phyloP scores from a whole-genome alignment of 2,888 invertebrate species.

The Cryptocephalus primarius region DNA sequence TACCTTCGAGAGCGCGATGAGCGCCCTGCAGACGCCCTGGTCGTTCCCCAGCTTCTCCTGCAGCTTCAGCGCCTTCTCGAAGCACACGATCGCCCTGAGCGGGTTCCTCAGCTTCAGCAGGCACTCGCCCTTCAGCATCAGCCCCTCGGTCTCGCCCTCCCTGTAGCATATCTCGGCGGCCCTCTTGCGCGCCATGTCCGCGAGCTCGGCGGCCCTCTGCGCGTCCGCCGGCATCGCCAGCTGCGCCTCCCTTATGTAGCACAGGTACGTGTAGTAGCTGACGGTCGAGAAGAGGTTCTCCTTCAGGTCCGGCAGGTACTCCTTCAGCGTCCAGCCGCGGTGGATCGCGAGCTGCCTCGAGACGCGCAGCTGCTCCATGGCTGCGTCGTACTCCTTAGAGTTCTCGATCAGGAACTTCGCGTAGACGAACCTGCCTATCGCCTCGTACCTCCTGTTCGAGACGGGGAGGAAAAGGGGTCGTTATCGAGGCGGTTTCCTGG shows the following conservation, averaged over 20 bases:
- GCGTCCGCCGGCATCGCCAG: slow-evolving; percentile 32
- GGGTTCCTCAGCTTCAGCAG: slow-evolving; percentile 40
- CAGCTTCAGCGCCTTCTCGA: slow-evolving; percentile 40
- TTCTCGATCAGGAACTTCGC: slow-evolving; percentile 45
- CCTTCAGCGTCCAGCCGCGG: slow-evolving; percentile 34
- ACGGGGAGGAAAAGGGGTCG: not conserved
- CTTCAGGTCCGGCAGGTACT: slow-evolving; percentile 18
- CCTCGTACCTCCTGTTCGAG: slow-evolving; percentile 34
- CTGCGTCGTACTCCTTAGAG: slow-evolving; percentile 32
- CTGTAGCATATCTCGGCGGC: slow-evolving; percentile 42
- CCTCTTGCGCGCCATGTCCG: slow-evolving; percentile 42
- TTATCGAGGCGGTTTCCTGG: too few species aligned
- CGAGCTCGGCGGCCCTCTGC: slow-evolving; percentile 38
- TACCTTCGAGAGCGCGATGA: slow-evolving; percentile 35
- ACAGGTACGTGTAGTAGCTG: slow-evolving; percentile 37
- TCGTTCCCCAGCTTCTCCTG: slow-evolving; percentile 32
- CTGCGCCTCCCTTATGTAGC: slow-evolving; percentile 36
- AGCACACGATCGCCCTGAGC: slow-evolving; percentile 41
- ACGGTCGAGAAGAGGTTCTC: slow-evolving; percentile 38
- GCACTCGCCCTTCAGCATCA: slow-evolving; percentile 44
- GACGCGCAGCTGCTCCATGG: slow-evolving; percentile 20
- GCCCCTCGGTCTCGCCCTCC: slow-evolving; percentile 41
- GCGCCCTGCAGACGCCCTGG: slow-evolving; percentile 41
- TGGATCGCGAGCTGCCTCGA: slow-evolving; percentile 21
- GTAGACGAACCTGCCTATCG: slow-evolving; percentile 42